phyloP scores from a whole-genome alignment of 37 sponge, comb jelly and placozoan genomes.

The Eunapius fragilis region DNA sequence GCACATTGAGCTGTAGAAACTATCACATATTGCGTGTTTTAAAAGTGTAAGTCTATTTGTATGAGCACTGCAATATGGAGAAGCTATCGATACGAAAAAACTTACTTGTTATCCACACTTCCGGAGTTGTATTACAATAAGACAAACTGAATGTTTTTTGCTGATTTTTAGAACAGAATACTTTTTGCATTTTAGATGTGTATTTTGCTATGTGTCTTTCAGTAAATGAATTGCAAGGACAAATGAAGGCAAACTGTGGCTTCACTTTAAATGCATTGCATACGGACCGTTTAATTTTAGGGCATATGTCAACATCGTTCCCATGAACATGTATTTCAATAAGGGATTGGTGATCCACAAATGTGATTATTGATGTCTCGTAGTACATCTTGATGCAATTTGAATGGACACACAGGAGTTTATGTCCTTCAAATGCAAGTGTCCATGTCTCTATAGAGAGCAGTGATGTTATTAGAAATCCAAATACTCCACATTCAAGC shows the following conservation, averaged over 20 bases:
- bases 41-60: too few species aligned
- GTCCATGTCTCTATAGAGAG: neutral
- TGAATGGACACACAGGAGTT: neutral
- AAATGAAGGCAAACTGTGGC: neutral
- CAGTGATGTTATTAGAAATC: neutral
- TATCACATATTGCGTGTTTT: too few species aligned
- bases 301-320: neutral
- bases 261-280: neutral
- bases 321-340: slow-evolving; percentile 1
- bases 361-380: neutral
- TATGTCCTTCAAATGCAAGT: neutral
- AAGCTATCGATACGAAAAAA: neutral
- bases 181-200: neutral
- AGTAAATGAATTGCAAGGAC: neutral
- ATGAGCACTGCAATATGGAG: too few species aligned
- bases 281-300: neutral
- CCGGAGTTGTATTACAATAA: neutral
- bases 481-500: neutral
- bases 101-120: neutral
- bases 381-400: neutral
- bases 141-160: slow-evolving; percentile 9
- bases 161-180: neutral
- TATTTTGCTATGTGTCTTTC: neutral
- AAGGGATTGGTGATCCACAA: neutral
- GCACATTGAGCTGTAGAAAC: too few species aligned